These are phyloP conservation scores for Triplophysa siluroides DNA, from an alignment of 2,113 vertebrate species.

Conservation along the genomic window DNA sequence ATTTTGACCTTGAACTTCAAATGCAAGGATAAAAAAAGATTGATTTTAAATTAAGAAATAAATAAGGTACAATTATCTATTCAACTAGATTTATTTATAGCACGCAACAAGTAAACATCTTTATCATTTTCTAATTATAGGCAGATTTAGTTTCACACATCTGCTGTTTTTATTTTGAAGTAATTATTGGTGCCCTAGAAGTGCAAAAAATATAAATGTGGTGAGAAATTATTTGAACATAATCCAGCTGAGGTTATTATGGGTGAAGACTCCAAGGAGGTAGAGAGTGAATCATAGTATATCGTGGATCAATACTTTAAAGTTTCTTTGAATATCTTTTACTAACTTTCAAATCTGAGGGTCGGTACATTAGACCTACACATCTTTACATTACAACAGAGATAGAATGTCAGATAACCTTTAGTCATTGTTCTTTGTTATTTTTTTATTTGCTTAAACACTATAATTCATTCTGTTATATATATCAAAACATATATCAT, in stretches of 20 bases:
- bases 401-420: neutral
- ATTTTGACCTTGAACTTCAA: too few species aligned
- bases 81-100: too few species aligned
- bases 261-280: neutral
- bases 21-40: neutral
- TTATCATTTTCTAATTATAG: neutral
- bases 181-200: neutral
- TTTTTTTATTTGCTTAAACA: neutral
- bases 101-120: neutral
- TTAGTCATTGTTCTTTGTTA: neutral
- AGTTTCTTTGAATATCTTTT: neutral
- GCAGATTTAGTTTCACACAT: neutral
- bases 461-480: too few species aligned
- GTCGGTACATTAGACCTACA: neutral
- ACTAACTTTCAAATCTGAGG: neutral
- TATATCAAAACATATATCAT: too few species aligned
- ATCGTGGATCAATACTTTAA: slow-evolving; percentile 3
- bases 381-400: neutral
- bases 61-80: too few species aligned
- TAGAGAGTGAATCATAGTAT: neutral
- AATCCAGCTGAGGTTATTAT: neutral
- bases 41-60: too few species aligned
- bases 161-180: neutral
- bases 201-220: neutral
- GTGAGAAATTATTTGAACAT: neutral